These are phyloP conservation scores for Agriopis leucophaearia DNA, from an alignment of 2,888 invertebrate species.

Conservation along the genomic window DNA sequence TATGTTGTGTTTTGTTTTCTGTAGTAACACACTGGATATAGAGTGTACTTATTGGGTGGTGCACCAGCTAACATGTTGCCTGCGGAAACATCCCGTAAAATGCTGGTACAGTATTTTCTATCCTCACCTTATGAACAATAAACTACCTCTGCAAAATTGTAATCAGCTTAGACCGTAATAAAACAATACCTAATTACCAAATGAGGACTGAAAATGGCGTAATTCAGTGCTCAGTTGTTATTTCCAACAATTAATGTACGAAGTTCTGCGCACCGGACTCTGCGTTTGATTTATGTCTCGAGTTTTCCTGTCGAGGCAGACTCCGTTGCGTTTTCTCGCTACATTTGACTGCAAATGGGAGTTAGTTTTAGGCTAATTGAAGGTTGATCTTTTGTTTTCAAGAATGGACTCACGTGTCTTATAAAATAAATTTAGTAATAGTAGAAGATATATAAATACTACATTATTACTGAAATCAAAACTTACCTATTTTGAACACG, in stretches of 20 bases:
- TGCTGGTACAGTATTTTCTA: background rate
- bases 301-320: slow-evolving; percentile 45
- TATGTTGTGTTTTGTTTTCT: no score
- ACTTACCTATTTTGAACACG: no score
- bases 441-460: no score
- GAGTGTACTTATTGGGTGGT: no score
- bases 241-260: slow-evolving; percentile 58
- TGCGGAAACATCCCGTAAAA: background rate
- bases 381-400: background rate
- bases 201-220: slow-evolving; percentile 38
- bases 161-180: slow-evolving; percentile 29
- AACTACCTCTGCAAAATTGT: background rate
- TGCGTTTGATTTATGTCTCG: slow-evolving; percentile 60
- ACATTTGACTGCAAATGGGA: slow-evolving; percentile 37
- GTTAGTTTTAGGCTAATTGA: slow-evolving; percentile 19
- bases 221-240: slow-evolving; percentile 51
- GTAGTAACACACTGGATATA: no score
- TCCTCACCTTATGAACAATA: background rate
- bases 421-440: no score
- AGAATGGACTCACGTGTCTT: no score
- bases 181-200: slow-evolving; percentile 32
- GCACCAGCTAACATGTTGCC: background rate
- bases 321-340: slow-evolving; percentile 48
- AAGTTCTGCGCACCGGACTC: slow-evolving; percentile 56
- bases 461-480: no score